Evolutionary conservation across 1,140 invertebrate genomes (phyloP), one percentile per base, ranked within the genome.

Genomic region (Druon quercuslanigerum): DNA sequence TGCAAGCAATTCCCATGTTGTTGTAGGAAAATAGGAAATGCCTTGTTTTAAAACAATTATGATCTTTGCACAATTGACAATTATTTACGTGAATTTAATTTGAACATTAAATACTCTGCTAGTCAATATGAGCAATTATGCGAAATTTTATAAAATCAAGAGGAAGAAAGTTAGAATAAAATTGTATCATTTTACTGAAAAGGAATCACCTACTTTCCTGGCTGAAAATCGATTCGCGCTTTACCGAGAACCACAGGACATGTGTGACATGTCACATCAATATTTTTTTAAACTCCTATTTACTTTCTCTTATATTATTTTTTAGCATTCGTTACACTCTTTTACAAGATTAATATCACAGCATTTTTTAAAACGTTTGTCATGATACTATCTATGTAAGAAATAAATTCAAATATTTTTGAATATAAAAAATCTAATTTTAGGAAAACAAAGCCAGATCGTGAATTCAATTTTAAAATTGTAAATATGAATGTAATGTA

Each of bases 131-230:
- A n/a, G 60, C 8, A 11, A 46, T 46, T 46, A 2, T 1, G 7
- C 9, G 0, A 9, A 46, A 9, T 46, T 46, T 46, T 46, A 11
- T 8, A 11, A 46, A 8, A 46, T 46, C 40, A 46, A 46, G 7
- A 46, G 40, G 40, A 46, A 0, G 9, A 46, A 46, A 46, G 33
- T 40, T 66, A 66, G 33, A 8, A 33, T 66, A 33, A 66, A 66
- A 66, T 16, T 66, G 7, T 66, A 66, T 66, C 60, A 40, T 66
- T 66, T 66, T 66, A 16, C 33, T 66, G 25, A 66, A 33, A n/a
- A 20, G n/a, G 60, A 66, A 33, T 66, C 33, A n/a, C 60, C 60
- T 66, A 66, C 60, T 66, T 66, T 66, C 13, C 25, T 66, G 25
- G 46, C 60, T 66, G 20, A 40, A 66, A 40, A 66, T 66, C 60